Base-by-base conservation (phyloP, 64 coral and sea anemone species). In the Dendronephthya gigantea region DNA sequence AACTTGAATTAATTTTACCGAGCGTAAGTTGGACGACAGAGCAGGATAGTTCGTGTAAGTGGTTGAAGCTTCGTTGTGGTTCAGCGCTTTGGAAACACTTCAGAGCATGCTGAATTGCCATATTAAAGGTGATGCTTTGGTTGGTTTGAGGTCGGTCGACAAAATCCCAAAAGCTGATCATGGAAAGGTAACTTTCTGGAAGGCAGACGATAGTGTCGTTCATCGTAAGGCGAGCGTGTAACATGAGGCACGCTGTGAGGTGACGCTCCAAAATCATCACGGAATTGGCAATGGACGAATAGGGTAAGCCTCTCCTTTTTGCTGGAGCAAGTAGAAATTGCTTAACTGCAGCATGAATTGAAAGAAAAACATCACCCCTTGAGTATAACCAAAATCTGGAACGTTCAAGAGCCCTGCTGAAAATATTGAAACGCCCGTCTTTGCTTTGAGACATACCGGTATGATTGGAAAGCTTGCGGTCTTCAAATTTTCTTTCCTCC, bases 201-300 rank as follows among this genome's bases (percentile, higher is more conserved):
- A 98, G 79, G 75, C 95, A 98, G 0, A 87, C 86, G n/a, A 83
- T 85, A 5, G 40, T 14, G 1, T 25, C 23, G 23, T 38, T 82
- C n/a, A 39, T 72, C 23, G 68, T 89, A 4, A 98, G 82, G 15
- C 92, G 83, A 35, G 79, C 41, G 56, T 88, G 90, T 84, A 98
- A 31, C 35, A 87, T 65, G 36, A 98, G 88, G 55, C 91, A 89
- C 1, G 91, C 87, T 0, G 88, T 93, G 13, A 93, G 32, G 49
- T 98, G 95, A 82, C 93, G 89, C 39, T 98, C 95, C 30, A 98
- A 47, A 82, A 93, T 90, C 92, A 91, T 90, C 15, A 93, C 82
- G 13, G 95, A 91, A 72, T 93, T 91, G 52, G 90, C 85, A 47
- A 98, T 90, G 4, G 95, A 92, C 27, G 95, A 92, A 40, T 88